Percentiles rank a stretch among this genome's conserved stretches.
Conservation (phyloP, 2,797 vertebrate species). For the Mycteria americana region DNA sequence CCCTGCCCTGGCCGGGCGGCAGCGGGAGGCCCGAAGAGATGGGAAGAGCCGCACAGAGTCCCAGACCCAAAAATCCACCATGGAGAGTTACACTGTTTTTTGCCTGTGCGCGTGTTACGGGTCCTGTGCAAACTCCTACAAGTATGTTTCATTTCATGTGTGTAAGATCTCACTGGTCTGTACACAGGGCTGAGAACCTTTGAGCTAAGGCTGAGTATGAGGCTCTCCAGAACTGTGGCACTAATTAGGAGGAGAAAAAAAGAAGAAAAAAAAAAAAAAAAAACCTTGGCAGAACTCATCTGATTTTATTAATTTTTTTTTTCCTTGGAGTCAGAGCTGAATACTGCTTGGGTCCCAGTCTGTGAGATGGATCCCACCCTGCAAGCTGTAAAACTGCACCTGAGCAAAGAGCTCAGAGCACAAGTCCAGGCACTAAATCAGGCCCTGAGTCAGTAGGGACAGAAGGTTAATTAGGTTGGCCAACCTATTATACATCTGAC, state of each 20-base stretch:
- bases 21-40: accelerated
- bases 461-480: neutral
- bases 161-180: neutral
- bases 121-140: neutral
- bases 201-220: neutral
- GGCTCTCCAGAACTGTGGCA: neutral
- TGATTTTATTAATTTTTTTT: neutral
- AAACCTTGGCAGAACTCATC: neutral
- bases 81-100: accelerated
- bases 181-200: neutral
- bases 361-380: neutral
- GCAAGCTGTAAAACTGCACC: neutral
- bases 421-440: neutral
- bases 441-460: neutral
- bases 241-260: neutral
- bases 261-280: neutral
- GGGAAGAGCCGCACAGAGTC: neutral
- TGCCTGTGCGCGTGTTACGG: accelerated
- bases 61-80: accelerated
- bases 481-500: neutral
- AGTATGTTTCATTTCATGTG: accelerated
- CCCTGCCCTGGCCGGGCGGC: neutral
- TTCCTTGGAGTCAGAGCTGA: neutral
- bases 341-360: neutral
- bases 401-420: neutral